Evolutionary conservation across 2,888 invertebrate species (phyloP).

Genomic region (Pyrocoelia pectoralis): DNA sequence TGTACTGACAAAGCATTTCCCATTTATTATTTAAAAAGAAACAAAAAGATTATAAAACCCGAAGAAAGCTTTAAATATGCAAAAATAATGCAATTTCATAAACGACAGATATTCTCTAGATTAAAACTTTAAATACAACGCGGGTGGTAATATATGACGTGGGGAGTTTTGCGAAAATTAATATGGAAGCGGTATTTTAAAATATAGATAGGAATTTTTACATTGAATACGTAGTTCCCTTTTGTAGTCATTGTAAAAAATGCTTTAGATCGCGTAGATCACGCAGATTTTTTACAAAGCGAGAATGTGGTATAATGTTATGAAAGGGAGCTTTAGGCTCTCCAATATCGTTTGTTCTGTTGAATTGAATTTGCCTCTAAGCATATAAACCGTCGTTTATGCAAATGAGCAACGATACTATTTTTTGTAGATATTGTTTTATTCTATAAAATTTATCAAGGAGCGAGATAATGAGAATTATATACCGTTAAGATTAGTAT

Average conservation of each 20-base stretch:
- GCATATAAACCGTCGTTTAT: constrained; percentile 42
- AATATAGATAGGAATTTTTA: constrained; percentile 27
- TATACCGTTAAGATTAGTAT: constrained; percentile 23
- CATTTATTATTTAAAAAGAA: not conserved
- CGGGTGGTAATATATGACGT: not conserved
- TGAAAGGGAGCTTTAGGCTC: constrained; percentile 25
- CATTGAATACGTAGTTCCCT: constrained; percentile 25
- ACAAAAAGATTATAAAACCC: not conserved
- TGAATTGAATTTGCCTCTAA: constrained; percentile 40
- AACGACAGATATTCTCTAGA: not conserved
- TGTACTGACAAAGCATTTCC: not conserved
- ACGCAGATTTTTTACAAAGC: constrained; percentile 32
- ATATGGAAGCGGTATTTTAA: constrained; percentile 33
- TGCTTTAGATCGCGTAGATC: constrained; percentile 22
- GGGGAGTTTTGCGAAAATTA: constrained; percentile 28
- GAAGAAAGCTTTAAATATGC: not conserved
- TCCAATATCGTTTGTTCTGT: constrained; percentile 32
- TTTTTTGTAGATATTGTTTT: constrained; percentile 33
- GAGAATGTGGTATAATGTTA: constrained; percentile 35
- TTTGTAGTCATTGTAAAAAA: constrained; percentile 27
- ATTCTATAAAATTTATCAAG: constrained; percentile 21
- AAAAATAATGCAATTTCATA: constrained; percentile 1
- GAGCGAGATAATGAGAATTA: constrained; percentile 24
- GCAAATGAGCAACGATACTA: constrained; percentile 31
- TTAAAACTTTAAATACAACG: constrained; percentile 6